Percentiles rank a stretch among this genome's conserved stretches.
Conservation (phyloP, 2,113 vertebrate species). For the Arothron firmamentum region DNA sequence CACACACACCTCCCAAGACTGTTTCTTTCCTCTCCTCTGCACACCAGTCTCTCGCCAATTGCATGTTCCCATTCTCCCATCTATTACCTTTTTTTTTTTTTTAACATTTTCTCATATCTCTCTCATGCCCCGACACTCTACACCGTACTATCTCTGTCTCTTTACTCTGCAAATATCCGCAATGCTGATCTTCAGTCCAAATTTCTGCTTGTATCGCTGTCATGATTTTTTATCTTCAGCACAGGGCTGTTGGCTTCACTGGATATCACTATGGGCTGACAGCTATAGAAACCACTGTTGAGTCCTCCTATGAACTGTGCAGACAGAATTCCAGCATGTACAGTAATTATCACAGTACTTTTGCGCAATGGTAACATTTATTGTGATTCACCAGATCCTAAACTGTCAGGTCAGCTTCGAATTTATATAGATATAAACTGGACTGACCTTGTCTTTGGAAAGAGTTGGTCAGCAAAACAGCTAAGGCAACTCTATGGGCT, state of each 20-base stretch:
- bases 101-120: slow-evolving; percentile 34
- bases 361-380: no score
- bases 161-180: slow-evolving; percentile 8
- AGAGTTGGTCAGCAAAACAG: no score
- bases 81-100: slow-evolving; percentile 26
- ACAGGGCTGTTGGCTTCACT: neutral
- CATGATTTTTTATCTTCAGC: neutral
- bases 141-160: slow-evolving; percentile 25
- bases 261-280: slow-evolving; percentile 1
- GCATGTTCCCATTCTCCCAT: slow-evolving; percentile 10
- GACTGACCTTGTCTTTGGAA: no score
- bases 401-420: no score
- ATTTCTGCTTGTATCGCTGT: slow-evolving; percentile 8
- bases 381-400: no score
- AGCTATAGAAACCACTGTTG: neutral
- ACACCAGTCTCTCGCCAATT: slow-evolving; percentile 20
- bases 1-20: no score
- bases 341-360: no score
- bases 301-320: slow-evolving; percentile 1
- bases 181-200: slow-evolving; percentile 8
- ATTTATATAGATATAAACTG: no score
- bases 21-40: slow-evolving; percentile 12
- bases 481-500: no score
- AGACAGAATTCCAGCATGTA: neutral
- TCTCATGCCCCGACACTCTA: slow-evolving; percentile 20